These are phyloP conservation scores for Clarias fuscus DNA, from an alignment of 2,797 vertebrate genomes.

Conservation along the genomic window DNA sequence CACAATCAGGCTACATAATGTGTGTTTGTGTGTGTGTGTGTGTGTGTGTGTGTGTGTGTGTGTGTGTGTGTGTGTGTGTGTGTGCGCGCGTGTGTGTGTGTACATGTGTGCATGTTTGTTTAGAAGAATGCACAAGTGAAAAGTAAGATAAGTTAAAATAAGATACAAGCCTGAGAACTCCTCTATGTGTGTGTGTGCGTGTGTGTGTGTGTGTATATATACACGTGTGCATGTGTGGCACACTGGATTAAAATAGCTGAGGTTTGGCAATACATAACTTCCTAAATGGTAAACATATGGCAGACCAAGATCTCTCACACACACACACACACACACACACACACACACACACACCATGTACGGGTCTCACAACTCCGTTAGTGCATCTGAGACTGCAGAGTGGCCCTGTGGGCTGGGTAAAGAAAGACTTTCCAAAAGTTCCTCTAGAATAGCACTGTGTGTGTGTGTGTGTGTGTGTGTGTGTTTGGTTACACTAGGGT, in stretches of 20 bases:
- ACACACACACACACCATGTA: neutral
- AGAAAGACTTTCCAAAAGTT: slow-evolving; percentile 8
- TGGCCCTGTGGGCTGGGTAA: neutral
- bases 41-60: neutral
- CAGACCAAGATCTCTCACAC: neutral
- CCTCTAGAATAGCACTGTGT: neutral
- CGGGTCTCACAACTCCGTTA: neutral
- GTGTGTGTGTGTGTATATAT: neutral
- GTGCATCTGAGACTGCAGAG: neutral
- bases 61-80: neutral
- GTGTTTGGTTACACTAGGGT: neutral
- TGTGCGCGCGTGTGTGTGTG: slow-evolving; percentile 13
- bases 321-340: neutral
- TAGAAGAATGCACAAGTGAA: neutral
- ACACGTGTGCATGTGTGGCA: neutral
- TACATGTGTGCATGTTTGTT: neutral
- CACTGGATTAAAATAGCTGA: slow-evolving; percentile 63
- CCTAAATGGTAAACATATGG: slow-evolving; percentile 37
- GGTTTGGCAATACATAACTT: slow-evolving; percentile 61
- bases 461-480: neutral
- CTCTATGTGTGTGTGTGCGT: neutral
- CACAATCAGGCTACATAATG: slow-evolving; percentile 21
- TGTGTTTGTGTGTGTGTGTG: neutral
- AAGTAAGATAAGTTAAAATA: slow-evolving; percentile 11
- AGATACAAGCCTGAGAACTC: neutral